These are phyloP conservation scores for Morus bassanus DNA, from an alignment of 2,797 vertebrate genomes.

Conservation along the genomic window DNA sequence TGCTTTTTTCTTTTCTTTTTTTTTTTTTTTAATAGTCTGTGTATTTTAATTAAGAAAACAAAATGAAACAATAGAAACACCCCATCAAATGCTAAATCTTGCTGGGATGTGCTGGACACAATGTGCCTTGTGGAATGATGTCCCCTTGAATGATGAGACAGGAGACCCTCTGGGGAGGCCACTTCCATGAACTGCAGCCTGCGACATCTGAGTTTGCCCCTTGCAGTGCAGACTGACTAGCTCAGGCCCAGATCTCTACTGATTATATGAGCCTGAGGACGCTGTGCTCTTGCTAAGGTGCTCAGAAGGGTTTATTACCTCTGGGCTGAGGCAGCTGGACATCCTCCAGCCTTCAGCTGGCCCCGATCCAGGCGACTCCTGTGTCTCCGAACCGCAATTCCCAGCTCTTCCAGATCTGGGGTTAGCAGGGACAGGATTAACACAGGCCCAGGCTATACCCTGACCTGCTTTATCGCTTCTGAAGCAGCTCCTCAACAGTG, in stretches of 20 bases:
- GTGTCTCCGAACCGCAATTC: not conserved
- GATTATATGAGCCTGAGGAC: not conserved
- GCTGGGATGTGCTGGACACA: not conserved
- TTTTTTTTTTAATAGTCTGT: not conserved
- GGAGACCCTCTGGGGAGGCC: not conserved
- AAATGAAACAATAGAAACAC: not conserved
- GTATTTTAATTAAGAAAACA: not conserved
- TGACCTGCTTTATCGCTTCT: not conserved
- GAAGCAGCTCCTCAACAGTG: not conserved
- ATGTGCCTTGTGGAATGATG: not conserved
- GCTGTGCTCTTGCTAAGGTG: accelerated
- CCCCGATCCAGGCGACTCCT: accelerated
- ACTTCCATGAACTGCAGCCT: not conserved
- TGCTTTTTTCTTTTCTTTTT: not conserved
- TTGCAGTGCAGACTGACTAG: not conserved
- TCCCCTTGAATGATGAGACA: not conserved
- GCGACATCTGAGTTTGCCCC: not conserved
- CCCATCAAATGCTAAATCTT: not conserved
- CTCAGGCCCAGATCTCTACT: not conserved
- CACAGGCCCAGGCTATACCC: not conserved
- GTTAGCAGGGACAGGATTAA: not conserved
- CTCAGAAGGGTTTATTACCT: not conserved
- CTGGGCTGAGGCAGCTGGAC: not conserved
- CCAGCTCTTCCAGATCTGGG: not conserved
- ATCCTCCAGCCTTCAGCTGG: not conserved